Percentiles rank a stretch among this genome's conserved stretches.
Conservation (phyloP, 2,113 vertebrate species). For the Mus spicilegus region DNA sequence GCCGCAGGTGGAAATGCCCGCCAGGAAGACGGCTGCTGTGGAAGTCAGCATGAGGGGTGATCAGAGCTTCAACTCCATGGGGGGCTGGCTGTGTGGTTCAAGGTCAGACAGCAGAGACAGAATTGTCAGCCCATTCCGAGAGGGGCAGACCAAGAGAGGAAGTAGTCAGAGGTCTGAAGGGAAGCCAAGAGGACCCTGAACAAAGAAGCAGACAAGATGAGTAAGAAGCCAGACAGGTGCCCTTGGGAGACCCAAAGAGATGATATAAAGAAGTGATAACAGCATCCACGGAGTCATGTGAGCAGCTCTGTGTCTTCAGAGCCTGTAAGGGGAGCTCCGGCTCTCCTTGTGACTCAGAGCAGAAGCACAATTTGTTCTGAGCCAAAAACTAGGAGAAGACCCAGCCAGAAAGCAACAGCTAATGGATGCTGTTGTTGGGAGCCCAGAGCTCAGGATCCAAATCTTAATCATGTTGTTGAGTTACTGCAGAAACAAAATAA, state of each 20-base stretch:
- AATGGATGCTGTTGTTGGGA: background rate
- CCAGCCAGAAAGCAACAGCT: background rate
- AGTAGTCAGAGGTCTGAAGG: background rate
- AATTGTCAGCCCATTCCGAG: constrained; percentile 26
- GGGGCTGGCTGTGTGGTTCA: background rate
- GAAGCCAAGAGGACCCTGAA: background rate
- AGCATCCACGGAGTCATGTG: background rate
- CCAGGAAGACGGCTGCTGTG: constrained; percentile 43
- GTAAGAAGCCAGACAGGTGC: background rate
- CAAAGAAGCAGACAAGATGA: background rate
- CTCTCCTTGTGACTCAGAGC: background rate
- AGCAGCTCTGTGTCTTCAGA: constrained; percentile 61
- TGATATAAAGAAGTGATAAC: constrained; percentile 30
- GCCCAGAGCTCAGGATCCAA: too few relatives aligned
- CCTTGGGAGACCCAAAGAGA: background rate
- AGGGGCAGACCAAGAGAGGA: background rate
- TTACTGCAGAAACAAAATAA: constrained; percentile 14
- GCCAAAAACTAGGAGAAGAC: constrained; percentile 3
- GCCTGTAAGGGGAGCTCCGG: background rate
- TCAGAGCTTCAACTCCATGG: background rate
- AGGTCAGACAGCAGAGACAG: constrained; percentile 34
- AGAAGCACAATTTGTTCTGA: constrained; percentile 9
- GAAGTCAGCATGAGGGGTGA: constrained; percentile 1
- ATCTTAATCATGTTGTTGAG: background rate
- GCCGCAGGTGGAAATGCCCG: constrained; percentile 43